Base-by-base conservation (phyloP, 2,113 vertebrate genomes). In the Aphyosemion australe region DNA sequence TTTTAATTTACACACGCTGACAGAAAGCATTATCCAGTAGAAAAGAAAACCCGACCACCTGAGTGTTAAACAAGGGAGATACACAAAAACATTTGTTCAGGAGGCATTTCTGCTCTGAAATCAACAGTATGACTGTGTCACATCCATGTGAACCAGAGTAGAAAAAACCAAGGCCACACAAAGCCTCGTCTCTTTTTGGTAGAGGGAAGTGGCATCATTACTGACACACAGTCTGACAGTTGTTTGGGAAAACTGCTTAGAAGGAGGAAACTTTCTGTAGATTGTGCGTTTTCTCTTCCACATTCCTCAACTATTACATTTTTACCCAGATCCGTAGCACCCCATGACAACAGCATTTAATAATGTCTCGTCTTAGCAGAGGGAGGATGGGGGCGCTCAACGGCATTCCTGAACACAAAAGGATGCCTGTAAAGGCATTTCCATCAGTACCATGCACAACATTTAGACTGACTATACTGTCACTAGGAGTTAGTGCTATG, bases 361-460 rank as follows among this genome's bases (percentile, higher is more conserved):
- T 65, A 62, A 73, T 80, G 79, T 87, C 21, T 52, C 54, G 54
- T 57, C 10, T 13, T 26, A 46, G 16, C 0, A 5, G 53, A 16
- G 15, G 39, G 49, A 10, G 50, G 64, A 39, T 4, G 11, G 9
- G 15, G 45, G 21, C 0, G 6, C 51, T 42, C 20, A 54, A 63
- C 65, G 37, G 62, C 84, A 83, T 89, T 86, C 76, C 75, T 52
- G 55, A 31, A 51, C 26, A 89, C 86, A 90, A 87, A 77, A 80
- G 86, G 57, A 77, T 58, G 72, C 64, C 78, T 89, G 87, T 89
- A 59, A 58, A 59, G 62, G 66, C 57, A 62, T 80, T 72, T 73
- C 75, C 55, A 65, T 73, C 74, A 65, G 60, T 61, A 41, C 78
- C 74, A 68, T 42, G 77, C 69, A 45, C 61, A 43, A 46, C 69